A percentile compares a stretch with the other conserved stretches of the same genome.
Evolutionary conservation across 2,888 invertebrate genomes (phyloP).

Genomic region (Cotesia congregata): DNA sequence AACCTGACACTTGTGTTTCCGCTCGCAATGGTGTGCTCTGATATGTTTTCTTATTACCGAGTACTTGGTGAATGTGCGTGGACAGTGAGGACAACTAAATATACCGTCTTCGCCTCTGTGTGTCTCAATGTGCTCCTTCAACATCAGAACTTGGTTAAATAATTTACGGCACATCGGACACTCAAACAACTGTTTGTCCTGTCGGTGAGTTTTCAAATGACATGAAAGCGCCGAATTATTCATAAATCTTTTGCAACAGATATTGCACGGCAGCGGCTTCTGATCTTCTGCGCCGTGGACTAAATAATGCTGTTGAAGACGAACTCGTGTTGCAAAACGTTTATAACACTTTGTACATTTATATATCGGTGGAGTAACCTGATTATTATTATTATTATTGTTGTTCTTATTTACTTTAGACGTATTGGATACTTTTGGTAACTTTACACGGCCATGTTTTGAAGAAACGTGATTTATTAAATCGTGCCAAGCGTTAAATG

Average conservation of each 20-base stretch:
- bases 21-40: conserved; percentile 79
- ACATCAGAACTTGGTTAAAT: conserved; percentile 76
- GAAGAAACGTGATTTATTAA: conserved; percentile 71
- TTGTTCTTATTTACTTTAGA: conserved; percentile 61
- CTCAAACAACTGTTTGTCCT: conserved; percentile 77
- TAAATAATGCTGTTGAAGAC: conserved; percentile 77
- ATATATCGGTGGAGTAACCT: conserved; percentile 60
- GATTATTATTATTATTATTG: neutral
- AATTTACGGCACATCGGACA: conserved; percentile 81
- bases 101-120: conserved; percentile 76
- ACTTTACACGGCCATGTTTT: conserved; percentile 65
- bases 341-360: conserved; percentile 79
- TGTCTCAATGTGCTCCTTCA: conserved; percentile 78
- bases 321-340: conserved; percentile 75
- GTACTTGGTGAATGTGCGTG: conserved; percentile 76
- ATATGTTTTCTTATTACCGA: conserved; percentile 82
- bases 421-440: conserved; percentile 55
- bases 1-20: conserved; percentile 77
- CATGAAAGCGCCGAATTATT: conserved; percentile 81
- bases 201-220: conserved; percentile 79
- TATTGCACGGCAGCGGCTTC: conserved; percentile 79
- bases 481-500: conserved; percentile 64
- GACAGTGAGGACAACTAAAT: conserved; percentile 80
- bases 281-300: conserved; percentile 78
- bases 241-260: conserved; percentile 78